Percentiles rank a stretch among this genome's conserved stretches.
These are phyloP conservation scores for Hemistola chrysoprasaria DNA, from an alignment of 2,888 invertebrate species.

Conservation along the genomic window DNA sequence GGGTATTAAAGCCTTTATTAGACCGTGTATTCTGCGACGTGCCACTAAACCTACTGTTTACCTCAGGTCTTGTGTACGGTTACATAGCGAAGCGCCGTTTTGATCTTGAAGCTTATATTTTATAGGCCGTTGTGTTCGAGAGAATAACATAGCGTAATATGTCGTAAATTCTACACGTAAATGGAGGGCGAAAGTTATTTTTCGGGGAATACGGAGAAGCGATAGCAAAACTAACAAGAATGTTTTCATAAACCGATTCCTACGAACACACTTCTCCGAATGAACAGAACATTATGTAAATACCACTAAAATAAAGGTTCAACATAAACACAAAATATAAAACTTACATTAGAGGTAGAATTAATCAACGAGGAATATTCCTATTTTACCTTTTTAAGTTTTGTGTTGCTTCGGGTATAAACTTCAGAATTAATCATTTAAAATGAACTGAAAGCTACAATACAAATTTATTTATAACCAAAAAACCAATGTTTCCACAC, in stretches of 20 bases:
- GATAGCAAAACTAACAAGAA: neutral
- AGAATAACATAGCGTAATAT: conserved; percentile 6
- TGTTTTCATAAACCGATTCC: neutral
- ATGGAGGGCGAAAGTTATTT: conserved; percentile 1
- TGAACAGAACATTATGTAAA: too few species aligned
- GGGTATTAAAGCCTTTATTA: conserved; percentile 31
- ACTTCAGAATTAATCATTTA: too few species aligned
- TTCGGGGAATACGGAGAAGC: neutral
- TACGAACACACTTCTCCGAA: neutral
- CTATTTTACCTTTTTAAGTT: too few species aligned
- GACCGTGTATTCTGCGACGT: conserved; percentile 28
- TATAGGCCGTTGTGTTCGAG: conserved; percentile 11
- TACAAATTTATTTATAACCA: neutral
- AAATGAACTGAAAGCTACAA: neutral
- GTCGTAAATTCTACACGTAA: conserved; percentile 1
- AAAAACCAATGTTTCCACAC: conserved; percentile 5
- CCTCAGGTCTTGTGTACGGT: conserved; percentile 23
- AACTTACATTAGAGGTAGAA: too few species aligned
- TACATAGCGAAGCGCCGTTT: conserved; percentile 17
- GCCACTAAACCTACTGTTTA: conserved; percentile 27
- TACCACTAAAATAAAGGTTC: neutral
- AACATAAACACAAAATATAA: too few species aligned
- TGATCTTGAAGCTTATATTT: conserved; percentile 12
- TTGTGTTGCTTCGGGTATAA: too few species aligned
- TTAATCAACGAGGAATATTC: too few species aligned